phyloP scores from a whole-genome alignment of 2,113 vertebrate species.

The Passer domesticus region DNA sequence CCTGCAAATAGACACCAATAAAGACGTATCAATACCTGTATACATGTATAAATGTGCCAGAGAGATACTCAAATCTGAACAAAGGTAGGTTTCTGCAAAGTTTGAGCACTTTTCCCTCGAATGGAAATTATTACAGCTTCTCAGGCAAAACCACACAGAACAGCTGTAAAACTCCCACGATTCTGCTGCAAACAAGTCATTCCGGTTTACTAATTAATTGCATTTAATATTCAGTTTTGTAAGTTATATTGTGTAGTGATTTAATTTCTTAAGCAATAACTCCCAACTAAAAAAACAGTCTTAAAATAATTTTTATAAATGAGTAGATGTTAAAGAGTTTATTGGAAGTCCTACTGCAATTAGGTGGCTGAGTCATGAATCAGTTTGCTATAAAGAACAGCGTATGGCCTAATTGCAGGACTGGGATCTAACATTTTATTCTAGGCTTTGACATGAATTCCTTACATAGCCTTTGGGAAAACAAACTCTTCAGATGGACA shows the following conservation, averaged over 20 bases:
- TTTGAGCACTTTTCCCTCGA: not conserved
- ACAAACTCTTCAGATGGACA: slow-evolving; percentile 1
- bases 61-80: not conserved
- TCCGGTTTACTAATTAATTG: slow-evolving; percentile 4
- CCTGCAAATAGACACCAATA: not conserved
- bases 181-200: not conserved
- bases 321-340: slow-evolving; percentile 3
- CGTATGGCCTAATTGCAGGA: slow-evolving; percentile 21
- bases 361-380: slow-evolving; percentile 46
- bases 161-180: not conserved
- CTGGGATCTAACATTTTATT: slow-evolving; percentile 26
- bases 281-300: not conserved
- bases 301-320: slow-evolving; percentile 9
- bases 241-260: slow-evolving; percentile 22
- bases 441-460: not conserved
- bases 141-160: not conserved
- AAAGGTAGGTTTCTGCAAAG: not conserved
- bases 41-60: not conserved
- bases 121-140: not conserved
- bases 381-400: slow-evolving; percentile 24
- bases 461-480: slow-evolving; percentile 24
- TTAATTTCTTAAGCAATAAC: slow-evolving; percentile 34
- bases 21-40: not conserved
- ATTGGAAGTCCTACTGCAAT: slow-evolving; percentile 41
- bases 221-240: slow-evolving; percentile 34